A percentile compares a stretch with the other conserved stretches of the same genome.
phyloP scores from a whole-genome alignment of 2,113 vertebrate species.

The Chlorocebus sabaeus region DNA sequence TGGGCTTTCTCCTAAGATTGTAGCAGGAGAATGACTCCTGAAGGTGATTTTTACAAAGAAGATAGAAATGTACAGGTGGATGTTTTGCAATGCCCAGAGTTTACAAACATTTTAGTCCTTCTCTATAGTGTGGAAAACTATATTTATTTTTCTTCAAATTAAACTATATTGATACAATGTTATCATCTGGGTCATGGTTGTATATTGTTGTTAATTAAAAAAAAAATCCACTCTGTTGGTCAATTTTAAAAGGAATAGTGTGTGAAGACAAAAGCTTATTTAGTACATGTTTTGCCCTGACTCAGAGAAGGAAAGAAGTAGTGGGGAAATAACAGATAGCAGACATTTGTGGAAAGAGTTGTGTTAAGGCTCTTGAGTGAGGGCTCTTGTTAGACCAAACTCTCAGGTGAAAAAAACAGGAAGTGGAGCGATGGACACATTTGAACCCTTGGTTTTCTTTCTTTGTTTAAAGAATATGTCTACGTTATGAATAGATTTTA shows the following conservation, averaged over 20 bases:
- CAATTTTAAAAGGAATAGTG: not conserved
- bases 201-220: slow-evolving; percentile 10
- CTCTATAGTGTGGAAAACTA: not conserved
- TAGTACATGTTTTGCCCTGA: not conserved
- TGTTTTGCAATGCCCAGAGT: not conserved
- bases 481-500: slow-evolving; percentile 8
- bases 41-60: slow-evolving; percentile 23
- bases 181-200: not conserved
- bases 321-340: not conserved
- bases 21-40: not conserved
- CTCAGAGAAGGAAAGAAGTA: not conserved
- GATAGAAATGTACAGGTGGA: not conserved
- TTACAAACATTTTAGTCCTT: not conserved
- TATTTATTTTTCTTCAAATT: slow-evolving; percentile 47
- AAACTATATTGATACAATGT: not conserved
- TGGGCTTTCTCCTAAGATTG: not conserved
- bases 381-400: not conserved
- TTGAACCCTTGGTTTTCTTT: not conserved
- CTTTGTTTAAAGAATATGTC: not conserved
- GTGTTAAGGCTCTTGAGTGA: not conserved
- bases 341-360: not conserved
- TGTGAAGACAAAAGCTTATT: not conserved
- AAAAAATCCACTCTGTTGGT: not conserved
- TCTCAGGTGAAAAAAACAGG: not conserved
- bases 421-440: not conserved